A percentile compares a stretch with the other conserved stretches of the same genome.
These are phyloP conservation scores for Camponotus fellah DNA, from an alignment of 2,888 invertebrate species.

Conservation along the genomic window DNA sequence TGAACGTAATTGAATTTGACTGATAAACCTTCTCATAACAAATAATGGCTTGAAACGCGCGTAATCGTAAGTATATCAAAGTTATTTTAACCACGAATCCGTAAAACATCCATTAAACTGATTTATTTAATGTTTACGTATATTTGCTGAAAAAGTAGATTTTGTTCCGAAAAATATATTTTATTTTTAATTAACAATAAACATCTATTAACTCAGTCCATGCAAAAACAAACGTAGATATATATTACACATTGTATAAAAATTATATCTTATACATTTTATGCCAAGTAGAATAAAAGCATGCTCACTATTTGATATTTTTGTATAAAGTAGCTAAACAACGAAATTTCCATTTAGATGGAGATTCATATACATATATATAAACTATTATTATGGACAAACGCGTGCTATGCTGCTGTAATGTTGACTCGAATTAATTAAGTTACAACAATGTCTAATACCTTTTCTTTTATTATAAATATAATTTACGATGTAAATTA, in stretches of 20 bases:
- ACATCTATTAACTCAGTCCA: slow-evolving; percentile 4
- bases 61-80: slow-evolving; percentile 42
- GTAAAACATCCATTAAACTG: background rate
- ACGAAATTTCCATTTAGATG: slow-evolving; percentile 65
- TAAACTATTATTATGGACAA: slow-evolving; percentile 65
- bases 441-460: background rate
- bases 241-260: slow-evolving; percentile 40
- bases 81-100: slow-evolving; percentile 1
- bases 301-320: slow-evolving; percentile 68
- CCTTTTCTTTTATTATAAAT: background rate
- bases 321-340: slow-evolving; percentile 67
- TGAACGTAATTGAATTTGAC: slow-evolving; percentile 27
- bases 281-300: slow-evolving; percentile 68
- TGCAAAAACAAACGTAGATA: slow-evolving; percentile 34
- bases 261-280: slow-evolving; percentile 61
- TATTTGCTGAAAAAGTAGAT: background rate
- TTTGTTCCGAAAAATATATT: background rate
- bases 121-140: background rate
- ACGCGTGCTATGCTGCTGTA: slow-evolving; percentile 60
- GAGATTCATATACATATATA: slow-evolving; percentile 69
- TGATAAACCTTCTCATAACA: slow-evolving; percentile 16
- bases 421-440: slow-evolving; percentile 5
- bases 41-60: slow-evolving; percentile 21
- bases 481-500: slow-evolving; percentile 15
- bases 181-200: background rate